phyloP scores from a whole-genome alignment of 2,113 vertebrate genomes.

The Pachyramphus minor region DNA sequence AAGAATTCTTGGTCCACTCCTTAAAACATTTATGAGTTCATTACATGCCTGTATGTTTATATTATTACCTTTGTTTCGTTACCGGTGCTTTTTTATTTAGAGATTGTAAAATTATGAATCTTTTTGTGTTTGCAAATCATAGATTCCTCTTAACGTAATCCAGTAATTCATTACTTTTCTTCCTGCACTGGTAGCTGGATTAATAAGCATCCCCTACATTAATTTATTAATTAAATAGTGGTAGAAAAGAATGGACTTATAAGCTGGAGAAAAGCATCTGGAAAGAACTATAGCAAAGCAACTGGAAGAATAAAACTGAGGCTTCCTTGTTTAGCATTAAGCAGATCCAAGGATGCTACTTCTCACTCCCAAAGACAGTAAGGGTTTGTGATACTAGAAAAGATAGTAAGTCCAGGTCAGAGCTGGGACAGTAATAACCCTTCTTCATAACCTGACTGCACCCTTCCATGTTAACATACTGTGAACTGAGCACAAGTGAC shows the following conservation, averaged over 20 bases:
- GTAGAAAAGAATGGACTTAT: not conserved
- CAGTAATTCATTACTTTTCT: slow-evolving; percentile 9
- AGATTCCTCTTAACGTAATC: not conserved
- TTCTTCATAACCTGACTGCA: slow-evolving; percentile 92
- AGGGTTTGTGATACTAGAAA: slow-evolving; percentile 61
- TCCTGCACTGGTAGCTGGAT: not conserved
- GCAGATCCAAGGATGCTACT: not conserved
- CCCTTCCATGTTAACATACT: slow-evolving; percentile 99
- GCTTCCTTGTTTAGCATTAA: not conserved
- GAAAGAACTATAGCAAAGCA: not conserved
- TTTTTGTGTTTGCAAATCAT: not conserved
- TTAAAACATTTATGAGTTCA: not conserved
- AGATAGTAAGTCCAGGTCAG: slow-evolving; percentile 77
- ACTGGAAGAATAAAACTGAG: not conserved
- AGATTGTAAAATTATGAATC: not conserved
- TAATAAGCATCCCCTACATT: slow-evolving; percentile 1
- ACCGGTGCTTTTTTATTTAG: not conserved
- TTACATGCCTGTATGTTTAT: not conserved
- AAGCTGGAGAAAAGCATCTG: not conserved
- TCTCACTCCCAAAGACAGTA: not conserved
- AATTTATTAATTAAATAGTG: not conserved
- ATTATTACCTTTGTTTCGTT: not conserved
- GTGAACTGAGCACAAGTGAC: slow-evolving; percentile 97
- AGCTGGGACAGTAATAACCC: slow-evolving; percentile 81
- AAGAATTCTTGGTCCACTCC: not conserved